A percentile compares a stretch with the other conserved stretches of the same genome.
Evolutionary conservation across 2,797 vertebrate species (phyloP).

Genomic region (Hemitrygon akajei): DNA sequence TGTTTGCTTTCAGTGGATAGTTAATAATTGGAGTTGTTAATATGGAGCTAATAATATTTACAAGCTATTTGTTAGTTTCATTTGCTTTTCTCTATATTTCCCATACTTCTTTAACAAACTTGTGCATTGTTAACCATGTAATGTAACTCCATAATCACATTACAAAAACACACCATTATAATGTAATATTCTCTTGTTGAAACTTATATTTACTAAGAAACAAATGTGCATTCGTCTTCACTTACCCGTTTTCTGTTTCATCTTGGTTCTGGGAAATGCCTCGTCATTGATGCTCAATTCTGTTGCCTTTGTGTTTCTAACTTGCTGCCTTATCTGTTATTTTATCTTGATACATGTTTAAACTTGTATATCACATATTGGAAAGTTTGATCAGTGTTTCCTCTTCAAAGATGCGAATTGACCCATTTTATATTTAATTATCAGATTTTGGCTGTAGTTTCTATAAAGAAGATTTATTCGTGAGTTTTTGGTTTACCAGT

Average conservation of each 20-base stretch:
- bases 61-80: background rate
- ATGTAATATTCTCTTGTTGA: background rate
- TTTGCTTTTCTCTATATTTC: background rate
- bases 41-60: too few species aligned
- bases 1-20: background rate
- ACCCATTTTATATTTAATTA: background rate
- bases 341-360: background rate
- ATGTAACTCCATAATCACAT: background rate
- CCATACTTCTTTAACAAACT: background rate
- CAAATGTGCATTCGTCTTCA: background rate
- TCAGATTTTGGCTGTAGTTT: background rate
- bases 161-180: background rate
- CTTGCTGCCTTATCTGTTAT: background rate
- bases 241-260: background rate
- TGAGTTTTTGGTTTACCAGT: background rate
- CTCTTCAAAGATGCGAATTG: background rate
- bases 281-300: background rate
- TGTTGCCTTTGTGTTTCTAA: background rate
- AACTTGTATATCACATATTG: background rate
- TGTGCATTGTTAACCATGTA: background rate
- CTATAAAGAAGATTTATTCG: background rate
- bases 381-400: background rate
- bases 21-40: background rate
- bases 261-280: background rate
- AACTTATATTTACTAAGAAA: background rate